Percentiles rank a stretch among this genome's conserved stretches.
Evolutionary conservation across 2,113 vertebrate species (phyloP).

Genomic region (Thinocorus orbignyianus): DNA sequence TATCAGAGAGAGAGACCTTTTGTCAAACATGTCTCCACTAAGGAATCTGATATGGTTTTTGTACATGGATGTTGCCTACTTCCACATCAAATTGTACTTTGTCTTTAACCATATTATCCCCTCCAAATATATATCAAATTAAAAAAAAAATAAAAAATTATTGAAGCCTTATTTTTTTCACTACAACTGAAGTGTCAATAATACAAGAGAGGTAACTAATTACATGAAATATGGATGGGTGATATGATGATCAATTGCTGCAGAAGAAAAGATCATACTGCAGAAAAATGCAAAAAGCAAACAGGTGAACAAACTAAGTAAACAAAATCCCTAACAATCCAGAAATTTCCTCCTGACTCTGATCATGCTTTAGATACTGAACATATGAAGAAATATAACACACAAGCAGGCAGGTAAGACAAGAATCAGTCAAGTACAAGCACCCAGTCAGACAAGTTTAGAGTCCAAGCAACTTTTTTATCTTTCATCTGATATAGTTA

Average conservation of each 20-base stretch:
- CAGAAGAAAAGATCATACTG: not conserved
- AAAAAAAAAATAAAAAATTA: too few species aligned
- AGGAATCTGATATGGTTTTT: not conserved
- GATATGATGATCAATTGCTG: not conserved
- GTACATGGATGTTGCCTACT: not conserved
- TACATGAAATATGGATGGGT: not conserved
- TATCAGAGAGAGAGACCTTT: not conserved
- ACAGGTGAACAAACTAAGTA: not conserved
- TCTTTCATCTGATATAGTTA: not conserved
- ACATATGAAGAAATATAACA: not conserved
- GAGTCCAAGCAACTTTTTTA: not conserved
- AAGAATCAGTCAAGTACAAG: not conserved
- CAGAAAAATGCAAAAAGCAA: not conserved
- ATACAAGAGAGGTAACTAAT: not conserved
- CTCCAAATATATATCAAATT: not conserved
- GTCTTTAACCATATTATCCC: not conserved
- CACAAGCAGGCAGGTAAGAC: not conserved
- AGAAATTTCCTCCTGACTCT: not conserved
- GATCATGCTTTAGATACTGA: not conserved
- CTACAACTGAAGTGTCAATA: not conserved
- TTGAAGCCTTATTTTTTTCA: too few species aligned
- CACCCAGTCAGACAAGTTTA: not conserved
- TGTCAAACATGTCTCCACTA: not conserved
- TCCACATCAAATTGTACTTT: not conserved
- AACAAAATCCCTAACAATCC: not conserved